Conservation (phyloP, 92 coral and sea anemone species). For the Parazoanthus swiftii region DNA sequence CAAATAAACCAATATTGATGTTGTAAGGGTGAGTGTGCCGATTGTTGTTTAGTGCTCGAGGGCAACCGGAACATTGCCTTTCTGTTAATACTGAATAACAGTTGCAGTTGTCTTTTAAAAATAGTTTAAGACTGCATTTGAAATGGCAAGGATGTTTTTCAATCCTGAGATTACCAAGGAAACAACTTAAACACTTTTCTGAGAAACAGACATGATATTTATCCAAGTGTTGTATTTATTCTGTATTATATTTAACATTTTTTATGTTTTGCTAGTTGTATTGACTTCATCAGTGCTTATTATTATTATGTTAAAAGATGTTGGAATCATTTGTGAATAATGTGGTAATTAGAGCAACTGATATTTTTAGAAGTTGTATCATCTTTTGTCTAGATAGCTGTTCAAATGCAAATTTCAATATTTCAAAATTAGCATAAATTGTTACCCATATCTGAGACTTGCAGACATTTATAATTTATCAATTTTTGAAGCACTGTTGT, state of each 20-base stretch:
- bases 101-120: neutral
- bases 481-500: too few relatives aligned
- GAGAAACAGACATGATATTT: neutral
- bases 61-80: neutral
- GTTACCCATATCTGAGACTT: neutral
- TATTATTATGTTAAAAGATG: neutral
- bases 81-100: too few relatives aligned
- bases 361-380: slow-evolving; percentile 6
- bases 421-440: neutral
- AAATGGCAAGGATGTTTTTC: neutral
- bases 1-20: too few relatives aligned
- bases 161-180: neutral
- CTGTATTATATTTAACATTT: neutral
- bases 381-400: neutral
- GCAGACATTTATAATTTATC: neutral
- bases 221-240: neutral
- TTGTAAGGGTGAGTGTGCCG: too few relatives aligned
- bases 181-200: neutral
- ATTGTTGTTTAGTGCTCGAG: too few relatives aligned
- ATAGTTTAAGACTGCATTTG: neutral
- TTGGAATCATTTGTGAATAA: neutral
- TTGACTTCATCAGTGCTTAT: neutral
- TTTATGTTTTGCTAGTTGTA: too few relatives aligned
- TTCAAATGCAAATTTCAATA: neutral
- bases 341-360: neutral